Percentiles rank a stretch among this genome's conserved stretches.
Evolutionary conservation across 2,888 invertebrate species (phyloP).

Genomic region (Dasysyrphus albostriatus): DNA sequence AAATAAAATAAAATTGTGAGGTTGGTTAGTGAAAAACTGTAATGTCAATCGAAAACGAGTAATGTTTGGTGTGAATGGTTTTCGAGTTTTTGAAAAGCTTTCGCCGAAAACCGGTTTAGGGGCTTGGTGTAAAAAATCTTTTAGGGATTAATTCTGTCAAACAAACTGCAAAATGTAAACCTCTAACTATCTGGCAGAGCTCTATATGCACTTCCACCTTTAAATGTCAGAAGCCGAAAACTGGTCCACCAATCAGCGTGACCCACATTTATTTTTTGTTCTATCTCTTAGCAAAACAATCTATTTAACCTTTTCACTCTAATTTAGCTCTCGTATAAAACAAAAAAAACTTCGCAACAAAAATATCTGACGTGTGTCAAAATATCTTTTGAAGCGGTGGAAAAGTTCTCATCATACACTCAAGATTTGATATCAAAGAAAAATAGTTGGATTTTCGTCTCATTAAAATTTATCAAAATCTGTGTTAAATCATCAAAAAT

Average conservation of each 20-base stretch:
- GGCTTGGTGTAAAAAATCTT: too few relatives aligned
- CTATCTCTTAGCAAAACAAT: slow-evolving; percentile 55
- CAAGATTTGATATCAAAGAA: slow-evolving; percentile 32
- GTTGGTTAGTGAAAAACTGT: too few relatives aligned
- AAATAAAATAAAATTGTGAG: too few relatives aligned
- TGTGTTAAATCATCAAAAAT: slow-evolving; percentile 27
- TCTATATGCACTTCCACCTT: slow-evolving; percentile 16
- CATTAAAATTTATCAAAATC: slow-evolving; percentile 10
- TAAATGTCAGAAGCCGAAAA: slow-evolving; percentile 55
- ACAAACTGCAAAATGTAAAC: slow-evolving; percentile 7
- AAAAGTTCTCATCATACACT: slow-evolving; percentile 25
- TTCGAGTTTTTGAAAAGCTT: too few relatives aligned
- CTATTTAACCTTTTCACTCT: slow-evolving; percentile 37
- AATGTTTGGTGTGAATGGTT: too few relatives aligned
- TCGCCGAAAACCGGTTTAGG: too few relatives aligned
- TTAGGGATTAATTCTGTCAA: not conserved
- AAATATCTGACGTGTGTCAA: slow-evolving; percentile 73
- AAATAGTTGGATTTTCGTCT: slow-evolving; percentile 16
- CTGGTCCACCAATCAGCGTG: slow-evolving; percentile 67
- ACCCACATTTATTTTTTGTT: slow-evolving; percentile 66
- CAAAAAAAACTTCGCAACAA: slow-evolving; percentile 15
- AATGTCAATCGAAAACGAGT: too few relatives aligned
- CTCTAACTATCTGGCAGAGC: not conserved
- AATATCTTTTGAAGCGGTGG: slow-evolving; percentile 61
- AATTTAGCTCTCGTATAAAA: slow-evolving; percentile 16